Evolutionary conservation across 64 coral and sea anemone genomes (phyloP), one percentile per base, ranked within the genome.

Genomic region (Dendrophyllia cribrosa): DNA sequence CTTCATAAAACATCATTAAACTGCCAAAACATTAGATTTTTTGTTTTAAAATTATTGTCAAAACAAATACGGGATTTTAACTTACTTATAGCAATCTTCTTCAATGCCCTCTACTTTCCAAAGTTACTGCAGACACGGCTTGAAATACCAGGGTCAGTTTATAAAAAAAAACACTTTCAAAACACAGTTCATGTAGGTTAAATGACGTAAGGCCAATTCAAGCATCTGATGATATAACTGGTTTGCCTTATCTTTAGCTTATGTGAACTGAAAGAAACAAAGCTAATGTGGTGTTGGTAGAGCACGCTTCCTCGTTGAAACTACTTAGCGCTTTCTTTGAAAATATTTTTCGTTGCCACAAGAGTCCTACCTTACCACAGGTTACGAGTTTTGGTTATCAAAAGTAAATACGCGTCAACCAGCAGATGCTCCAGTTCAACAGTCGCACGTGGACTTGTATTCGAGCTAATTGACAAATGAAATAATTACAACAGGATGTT

Each of bases 331-430:
- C 46, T 7, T n/a, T 17, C 44, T 51, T 49, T 49, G 43, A 75
- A 75, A 75, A 75, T 75, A n/a, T 75, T 75, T 75, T n/a, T 75
- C 26, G 13, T 82, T 62, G 7, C 79, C 13, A 44, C 59, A 47
- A 82, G 50, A 82, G 7, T 82, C 26, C 79, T 20, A 3, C 20
- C 17, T 82, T 25, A 20, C 79, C 79, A 64, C 58, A 64, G 43
- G 13, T 13, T 82, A 61, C 13, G 22, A 13, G 23, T 21, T 59
- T 10, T 24, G 79, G 34, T 47, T 82, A 62, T 20, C 43, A 34
- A 44, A 10, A 46, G 79, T 65, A 82, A 82, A 82, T 34, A 82
- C 47, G 15, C 15, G 16, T 15, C 1, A 15, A 62, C n/a, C 16
- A 64, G 58, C 58, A 62, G 79, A 82, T 82, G 77, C 20, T 50